Evolutionary conservation across 2,888 invertebrate genomes (phyloP).

Genomic region (Pemphredon lugubris): DNA sequence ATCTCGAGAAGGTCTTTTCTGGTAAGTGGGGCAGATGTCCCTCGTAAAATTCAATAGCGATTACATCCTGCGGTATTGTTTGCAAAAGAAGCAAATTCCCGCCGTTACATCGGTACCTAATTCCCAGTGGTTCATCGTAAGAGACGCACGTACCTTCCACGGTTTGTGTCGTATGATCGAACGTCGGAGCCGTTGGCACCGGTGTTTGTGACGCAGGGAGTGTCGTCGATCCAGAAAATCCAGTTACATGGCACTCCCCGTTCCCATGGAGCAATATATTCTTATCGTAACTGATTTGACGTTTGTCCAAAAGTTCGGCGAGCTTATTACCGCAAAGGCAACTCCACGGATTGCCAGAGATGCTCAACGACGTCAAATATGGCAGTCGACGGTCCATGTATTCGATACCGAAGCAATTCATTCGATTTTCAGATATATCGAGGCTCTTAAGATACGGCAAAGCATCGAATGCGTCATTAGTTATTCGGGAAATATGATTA

Average conservation of each 20-base stretch:
- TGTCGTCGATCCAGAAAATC: neutral
- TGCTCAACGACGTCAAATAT: conserved; percentile 53
- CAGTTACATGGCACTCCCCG: conserved; percentile 46
- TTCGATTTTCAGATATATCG: conserved; percentile 65
- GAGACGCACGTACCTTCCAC: conserved; percentile 42
- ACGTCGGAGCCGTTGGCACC: conserved; percentile 11
- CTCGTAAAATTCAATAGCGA: conserved; percentile 68
- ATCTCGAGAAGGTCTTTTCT: conserved; percentile 52
- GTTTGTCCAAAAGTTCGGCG: conserved; percentile 56
- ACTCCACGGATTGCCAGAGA: conserved; percentile 71
- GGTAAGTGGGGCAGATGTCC: conserved; percentile 64
- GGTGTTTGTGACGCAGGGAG: conserved; percentile 14
- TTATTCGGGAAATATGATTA: conserved; percentile 68
- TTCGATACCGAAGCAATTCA: conserved; percentile 71
- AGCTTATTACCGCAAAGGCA: conserved; percentile 68
- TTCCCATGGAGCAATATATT: conserved; percentile 41
- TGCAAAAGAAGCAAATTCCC: conserved; percentile 63
- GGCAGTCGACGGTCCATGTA: conserved; percentile 53
- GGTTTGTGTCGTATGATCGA: no score
- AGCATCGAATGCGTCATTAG: conserved; percentile 62
- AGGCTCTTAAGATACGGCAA: conserved; percentile 57
- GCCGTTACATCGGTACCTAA: conserved; percentile 63
- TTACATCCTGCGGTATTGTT: conserved; percentile 59
- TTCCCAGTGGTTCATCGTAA: conserved; percentile 11
- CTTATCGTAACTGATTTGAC: conserved; percentile 60